Conservation (phyloP, 2,888 invertebrate genomes). For the Ectropis crepuscularia region DNA sequence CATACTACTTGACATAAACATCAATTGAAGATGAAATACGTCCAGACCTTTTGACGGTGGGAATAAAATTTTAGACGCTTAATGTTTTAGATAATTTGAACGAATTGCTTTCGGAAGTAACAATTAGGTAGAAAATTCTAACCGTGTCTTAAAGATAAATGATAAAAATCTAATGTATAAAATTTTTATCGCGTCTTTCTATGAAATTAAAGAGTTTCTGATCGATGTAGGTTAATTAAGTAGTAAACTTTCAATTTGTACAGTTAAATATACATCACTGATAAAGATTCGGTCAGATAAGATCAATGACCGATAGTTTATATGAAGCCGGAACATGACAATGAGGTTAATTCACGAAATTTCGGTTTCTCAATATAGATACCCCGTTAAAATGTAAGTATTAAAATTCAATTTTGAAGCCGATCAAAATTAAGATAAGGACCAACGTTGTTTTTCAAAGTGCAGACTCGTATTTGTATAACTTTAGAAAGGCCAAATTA, state of each 20-base stretch:
- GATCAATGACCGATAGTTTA: neutral
- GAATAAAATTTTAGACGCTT: no score
- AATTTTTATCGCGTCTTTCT: no score
- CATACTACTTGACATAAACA: no score
- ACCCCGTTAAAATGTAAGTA: neutral
- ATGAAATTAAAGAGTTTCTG: neutral
- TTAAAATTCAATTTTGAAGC: slow-evolving; percentile 16
- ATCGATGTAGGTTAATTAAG: neutral
- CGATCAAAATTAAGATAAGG: slow-evolving; percentile 15
- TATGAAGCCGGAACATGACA: slow-evolving; percentile 2
- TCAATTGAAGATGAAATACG: no score
- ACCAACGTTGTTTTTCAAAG: neutral
- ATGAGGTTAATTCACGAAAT: slow-evolving; percentile 10
- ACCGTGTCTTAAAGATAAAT: no score
- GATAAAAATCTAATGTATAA: no score
- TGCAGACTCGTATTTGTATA: slow-evolving; percentile 3
- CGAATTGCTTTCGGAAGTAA: no score
- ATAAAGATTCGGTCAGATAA: neutral
- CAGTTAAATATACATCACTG: neutral
- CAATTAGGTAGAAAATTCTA: no score
- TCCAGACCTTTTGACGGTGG: no score
- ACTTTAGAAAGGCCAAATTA: slow-evolving; percentile 19
- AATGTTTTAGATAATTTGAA: no score
- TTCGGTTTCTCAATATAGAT: neutral
- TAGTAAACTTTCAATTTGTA: slow-evolving; percentile 1